Evolutionary conservation across 2,888 invertebrate genomes (phyloP).

Genomic region (Hyposoter didymator): DNA sequence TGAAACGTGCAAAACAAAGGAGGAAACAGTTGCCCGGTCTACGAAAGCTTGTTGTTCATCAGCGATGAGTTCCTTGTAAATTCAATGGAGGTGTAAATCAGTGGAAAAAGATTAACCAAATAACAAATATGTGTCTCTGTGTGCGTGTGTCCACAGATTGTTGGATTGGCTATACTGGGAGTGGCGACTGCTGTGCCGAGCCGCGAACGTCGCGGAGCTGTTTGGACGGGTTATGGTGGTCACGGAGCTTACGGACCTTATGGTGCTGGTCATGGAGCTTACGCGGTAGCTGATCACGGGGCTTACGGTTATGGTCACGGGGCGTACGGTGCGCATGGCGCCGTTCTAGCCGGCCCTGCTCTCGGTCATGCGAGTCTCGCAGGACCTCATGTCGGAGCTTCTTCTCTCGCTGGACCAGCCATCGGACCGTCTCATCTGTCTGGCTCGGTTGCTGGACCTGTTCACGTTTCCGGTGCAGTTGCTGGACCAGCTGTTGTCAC

Average conservation of each 20-base stretch:
- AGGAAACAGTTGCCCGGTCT: neutral
- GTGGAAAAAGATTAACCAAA: neutral
- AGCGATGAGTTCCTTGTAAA: neutral
- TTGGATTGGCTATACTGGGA: conserved; percentile 76
- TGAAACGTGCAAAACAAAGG: neutral
- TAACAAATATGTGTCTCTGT: neutral
- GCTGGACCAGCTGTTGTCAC: conserved; percentile 80
- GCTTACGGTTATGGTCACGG: conserved; percentile 66
- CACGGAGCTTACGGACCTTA: conserved; percentile 70
- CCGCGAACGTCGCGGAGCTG: conserved; percentile 75
- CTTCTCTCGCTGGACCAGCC: conserved; percentile 78
- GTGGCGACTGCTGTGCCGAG: conserved; percentile 72
- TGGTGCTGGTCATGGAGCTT: conserved; percentile 64
- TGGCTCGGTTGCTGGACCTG: conserved; percentile 80
- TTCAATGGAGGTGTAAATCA: neutral
- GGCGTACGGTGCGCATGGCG: conserved; percentile 75
- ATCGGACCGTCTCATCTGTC: conserved; percentile 80
- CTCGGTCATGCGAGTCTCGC: conserved; percentile 77
- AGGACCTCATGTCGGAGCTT: conserved; percentile 79
- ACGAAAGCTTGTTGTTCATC: neutral
- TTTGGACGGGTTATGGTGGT: conserved; percentile 72
- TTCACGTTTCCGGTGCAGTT: conserved; percentile 81
- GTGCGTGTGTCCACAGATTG: conserved; percentile 74
- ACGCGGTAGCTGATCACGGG: conserved; percentile 68
- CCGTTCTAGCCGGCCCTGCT: conserved; percentile 79